These are phyloP conservation scores for Dynastes tityus DNA, from an alignment of 2,888 invertebrate genomes.

Conservation along the genomic window DNA sequence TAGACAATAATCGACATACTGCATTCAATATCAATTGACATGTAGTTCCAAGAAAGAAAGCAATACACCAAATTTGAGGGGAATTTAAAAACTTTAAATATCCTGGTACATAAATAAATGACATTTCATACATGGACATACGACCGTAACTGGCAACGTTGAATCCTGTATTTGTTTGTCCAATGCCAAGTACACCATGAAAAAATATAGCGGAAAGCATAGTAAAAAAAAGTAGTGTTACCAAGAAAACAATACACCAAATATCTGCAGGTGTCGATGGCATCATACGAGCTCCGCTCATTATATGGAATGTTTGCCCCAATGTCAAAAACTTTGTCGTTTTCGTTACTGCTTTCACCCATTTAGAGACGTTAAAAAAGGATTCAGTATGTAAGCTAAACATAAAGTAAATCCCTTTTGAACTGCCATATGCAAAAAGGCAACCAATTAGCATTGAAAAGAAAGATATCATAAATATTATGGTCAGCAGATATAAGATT, in stretches of 20 bases:
- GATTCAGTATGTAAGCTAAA: slow-evolving; percentile 15
- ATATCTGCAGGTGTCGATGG: slow-evolving; percentile 46
- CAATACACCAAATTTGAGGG: slow-evolving; percentile 34
- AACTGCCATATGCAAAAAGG: slow-evolving; percentile 19
- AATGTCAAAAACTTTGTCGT: slow-evolving; percentile 43
- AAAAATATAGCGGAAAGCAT: slow-evolving; percentile 33
- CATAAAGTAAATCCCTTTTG: slow-evolving; percentile 25
- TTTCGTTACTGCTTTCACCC: slow-evolving; percentile 47
- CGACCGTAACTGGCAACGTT: background rate
- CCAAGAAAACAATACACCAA: slow-evolving; percentile 42
- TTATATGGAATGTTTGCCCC: slow-evolving; percentile 47
- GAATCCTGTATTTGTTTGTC: slow-evolving; percentile 30
- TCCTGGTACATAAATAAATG: slow-evolving; percentile 36
- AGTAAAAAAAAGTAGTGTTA: slow-evolving; percentile 42
- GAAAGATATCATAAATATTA: slow-evolving; percentile 29
- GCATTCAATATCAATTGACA: slow-evolving; percentile 45
- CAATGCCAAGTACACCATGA: slow-evolving; percentile 48
- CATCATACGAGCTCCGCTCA: slow-evolving; percentile 50
- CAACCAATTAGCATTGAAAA: slow-evolving; percentile 23
- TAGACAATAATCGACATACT: slow-evolving; percentile 43
- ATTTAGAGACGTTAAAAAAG: slow-evolving; percentile 44
- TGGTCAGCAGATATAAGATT: slow-evolving; percentile 10
- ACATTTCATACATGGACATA: background rate
- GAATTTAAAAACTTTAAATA: slow-evolving; percentile 36
- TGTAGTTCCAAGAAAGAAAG: slow-evolving; percentile 31